Percentiles rank a stretch among this genome's conserved stretches.
Evolutionary conservation across 1,140 invertebrate genomes (phyloP).

Genomic region (Zophobas morio): DNA sequence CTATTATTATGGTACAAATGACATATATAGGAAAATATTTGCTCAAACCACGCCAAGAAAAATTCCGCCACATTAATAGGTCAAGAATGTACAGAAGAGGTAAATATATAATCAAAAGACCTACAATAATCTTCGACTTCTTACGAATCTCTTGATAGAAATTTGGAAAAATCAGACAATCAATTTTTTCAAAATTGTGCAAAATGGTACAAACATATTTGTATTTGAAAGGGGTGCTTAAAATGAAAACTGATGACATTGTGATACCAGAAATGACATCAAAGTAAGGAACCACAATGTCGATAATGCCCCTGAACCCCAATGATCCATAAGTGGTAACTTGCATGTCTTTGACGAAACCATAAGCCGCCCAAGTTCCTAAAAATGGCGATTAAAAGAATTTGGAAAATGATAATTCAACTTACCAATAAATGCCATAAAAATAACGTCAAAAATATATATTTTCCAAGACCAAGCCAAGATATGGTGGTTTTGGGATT

Average conservation of each 20-base stretch:
- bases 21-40: constrained; percentile 3
- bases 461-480: no score
- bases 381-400: no score
- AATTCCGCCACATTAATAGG: constrained; percentile 5
- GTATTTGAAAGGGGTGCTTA: constrained; percentile 14
- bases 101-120: not conserved
- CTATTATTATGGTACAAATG: not conserved
- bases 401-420: no score
- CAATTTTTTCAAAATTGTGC: not conserved
- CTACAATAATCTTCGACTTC: not conserved
- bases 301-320: not conserved
- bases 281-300: not conserved
- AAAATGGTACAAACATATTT: not conserved
- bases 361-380: no score
- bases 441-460: no score
- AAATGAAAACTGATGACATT: constrained; percentile 23
- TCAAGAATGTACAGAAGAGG: constrained; percentile 8
- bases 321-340: not conserved
- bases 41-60: not conserved
- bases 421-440: no score
- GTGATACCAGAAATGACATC: constrained; percentile 3
- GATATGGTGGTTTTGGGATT: no score
- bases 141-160: not conserved
- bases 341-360: not conserved
- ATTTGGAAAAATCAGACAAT: not conserved